phyloP scores from a whole-genome alignment of 2,113 vertebrate genomes.

The Halcyon malimbica region DNA sequence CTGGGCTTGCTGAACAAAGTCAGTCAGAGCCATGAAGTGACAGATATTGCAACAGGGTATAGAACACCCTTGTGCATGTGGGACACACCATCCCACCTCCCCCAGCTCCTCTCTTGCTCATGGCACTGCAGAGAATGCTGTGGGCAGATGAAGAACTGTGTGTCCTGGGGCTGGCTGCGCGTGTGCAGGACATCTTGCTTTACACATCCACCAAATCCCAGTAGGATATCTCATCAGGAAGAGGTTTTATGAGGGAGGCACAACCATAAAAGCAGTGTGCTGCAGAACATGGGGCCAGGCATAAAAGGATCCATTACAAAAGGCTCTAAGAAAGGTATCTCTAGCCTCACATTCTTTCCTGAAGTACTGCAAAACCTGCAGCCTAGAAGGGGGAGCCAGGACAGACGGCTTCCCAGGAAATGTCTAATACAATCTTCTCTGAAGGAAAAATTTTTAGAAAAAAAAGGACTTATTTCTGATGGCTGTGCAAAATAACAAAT shows the following conservation, averaged over 20 bases:
- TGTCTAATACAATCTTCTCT: neutral
- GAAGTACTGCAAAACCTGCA: neutral
- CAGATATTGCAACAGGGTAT: neutral
- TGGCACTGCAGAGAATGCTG: neutral
- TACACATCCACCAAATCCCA: neutral
- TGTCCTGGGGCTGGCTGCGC: neutral
- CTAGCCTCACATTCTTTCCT: neutral
- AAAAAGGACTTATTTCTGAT: neutral
- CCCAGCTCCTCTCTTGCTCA: accelerated
- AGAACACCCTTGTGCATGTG: accelerated
- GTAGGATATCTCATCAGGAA: neutral
- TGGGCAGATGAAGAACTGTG: accelerated
- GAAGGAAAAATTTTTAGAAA: neutral
- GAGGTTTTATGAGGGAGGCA: neutral
- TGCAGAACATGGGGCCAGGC: neutral
- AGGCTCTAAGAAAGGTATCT: neutral
- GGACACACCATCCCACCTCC: neutral
- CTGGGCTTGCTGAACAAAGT: neutral
- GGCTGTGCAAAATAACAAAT: neutral
- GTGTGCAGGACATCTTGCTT: neutral
- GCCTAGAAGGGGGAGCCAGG: neutral
- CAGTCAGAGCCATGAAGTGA: neutral
- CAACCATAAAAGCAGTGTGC: neutral
- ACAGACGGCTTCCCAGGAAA: neutral
- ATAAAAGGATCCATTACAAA: neutral